These are phyloP conservation scores for Aphrophora alni DNA, from an alignment of 2,888 invertebrate species.

Conservation along the genomic window DNA sequence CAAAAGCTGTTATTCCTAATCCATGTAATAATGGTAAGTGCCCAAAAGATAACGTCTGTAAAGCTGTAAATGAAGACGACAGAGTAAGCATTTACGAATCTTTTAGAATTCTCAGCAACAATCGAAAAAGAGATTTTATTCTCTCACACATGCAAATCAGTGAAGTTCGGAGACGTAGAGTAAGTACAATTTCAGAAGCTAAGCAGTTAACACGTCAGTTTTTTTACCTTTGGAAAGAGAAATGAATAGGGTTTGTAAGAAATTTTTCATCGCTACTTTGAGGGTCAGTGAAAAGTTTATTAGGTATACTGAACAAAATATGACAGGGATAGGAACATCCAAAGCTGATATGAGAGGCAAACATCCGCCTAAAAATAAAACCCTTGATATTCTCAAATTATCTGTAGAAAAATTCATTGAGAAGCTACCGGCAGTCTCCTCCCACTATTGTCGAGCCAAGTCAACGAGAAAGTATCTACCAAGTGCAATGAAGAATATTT, in stretches of 20 bases:
- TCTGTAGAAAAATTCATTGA: background rate
- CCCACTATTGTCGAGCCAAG: background rate
- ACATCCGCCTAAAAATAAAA: background rate
- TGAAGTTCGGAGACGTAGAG: too few species aligned
- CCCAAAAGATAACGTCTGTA: too few species aligned
- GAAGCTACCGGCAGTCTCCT: conserved; percentile 2
- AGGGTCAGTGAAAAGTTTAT: background rate
- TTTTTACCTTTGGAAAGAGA: too few species aligned
- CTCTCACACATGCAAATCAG: too few species aligned
- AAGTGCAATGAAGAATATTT: too few species aligned
- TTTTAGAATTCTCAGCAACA: too few species aligned
- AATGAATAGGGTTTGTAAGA: background rate
- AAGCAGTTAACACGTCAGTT: too few species aligned
- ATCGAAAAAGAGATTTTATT: background rate
- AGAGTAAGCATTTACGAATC: too few species aligned
- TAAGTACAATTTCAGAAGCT: too few species aligned
- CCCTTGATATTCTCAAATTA: background rate
- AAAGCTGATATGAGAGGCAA: background rate
- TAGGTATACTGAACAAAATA: background rate
- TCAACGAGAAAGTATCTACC: background rate
- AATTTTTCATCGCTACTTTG: background rate
- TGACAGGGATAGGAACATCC: background rate
- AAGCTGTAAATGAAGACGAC: background rate
- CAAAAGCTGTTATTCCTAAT: background rate
- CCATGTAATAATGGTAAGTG: background rate